A percentile compares a stretch with the other conserved stretches of the same genome.
These are phyloP conservation scores for Torymus texanus DNA, from an alignment of 2,888 invertebrate genomes.

Conservation along the genomic window DNA sequence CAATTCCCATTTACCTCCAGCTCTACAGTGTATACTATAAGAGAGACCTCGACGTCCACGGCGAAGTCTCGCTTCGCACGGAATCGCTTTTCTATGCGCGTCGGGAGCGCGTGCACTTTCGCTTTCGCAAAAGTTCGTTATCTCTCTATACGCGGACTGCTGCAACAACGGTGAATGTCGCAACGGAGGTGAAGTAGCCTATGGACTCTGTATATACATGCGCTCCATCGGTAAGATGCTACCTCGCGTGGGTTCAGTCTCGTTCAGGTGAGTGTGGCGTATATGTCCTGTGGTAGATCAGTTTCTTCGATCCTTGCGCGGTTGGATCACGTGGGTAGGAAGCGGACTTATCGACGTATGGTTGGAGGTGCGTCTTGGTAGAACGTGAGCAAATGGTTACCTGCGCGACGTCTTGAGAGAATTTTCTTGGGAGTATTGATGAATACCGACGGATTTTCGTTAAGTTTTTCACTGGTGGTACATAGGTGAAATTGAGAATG, in stretches of 20 bases:
- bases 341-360: conserved; percentile 43
- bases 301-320: conserved; percentile 33
- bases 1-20: too few species aligned
- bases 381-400: too few species aligned
- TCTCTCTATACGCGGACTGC: conserved; percentile 4
- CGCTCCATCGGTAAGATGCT: conserved; percentile 20
- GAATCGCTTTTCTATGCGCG: conserved; percentile 1
- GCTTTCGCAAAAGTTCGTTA: conserved; percentile 50
- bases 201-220: too few species aligned
- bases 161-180: conserved; percentile 35
- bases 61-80: too few species aligned
- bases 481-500: too few species aligned
- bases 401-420: too few species aligned
- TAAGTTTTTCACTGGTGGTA: too few species aligned
- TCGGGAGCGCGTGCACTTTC: conserved; percentile 31
- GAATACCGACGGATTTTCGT: not conserved
- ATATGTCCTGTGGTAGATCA: conserved; percentile 20
- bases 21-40: too few species aligned
- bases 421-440: too few species aligned
- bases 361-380: too few species aligned
- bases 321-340: conserved; percentile 38
- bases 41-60: too few species aligned
- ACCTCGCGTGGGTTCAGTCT: not conserved
- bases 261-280: not conserved
- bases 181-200: not conserved